Percentiles rank a stretch among this genome's conserved stretches.
Conservation (phyloP, 2,797 vertebrate species). For the Pangasius mekongensis region DNA sequence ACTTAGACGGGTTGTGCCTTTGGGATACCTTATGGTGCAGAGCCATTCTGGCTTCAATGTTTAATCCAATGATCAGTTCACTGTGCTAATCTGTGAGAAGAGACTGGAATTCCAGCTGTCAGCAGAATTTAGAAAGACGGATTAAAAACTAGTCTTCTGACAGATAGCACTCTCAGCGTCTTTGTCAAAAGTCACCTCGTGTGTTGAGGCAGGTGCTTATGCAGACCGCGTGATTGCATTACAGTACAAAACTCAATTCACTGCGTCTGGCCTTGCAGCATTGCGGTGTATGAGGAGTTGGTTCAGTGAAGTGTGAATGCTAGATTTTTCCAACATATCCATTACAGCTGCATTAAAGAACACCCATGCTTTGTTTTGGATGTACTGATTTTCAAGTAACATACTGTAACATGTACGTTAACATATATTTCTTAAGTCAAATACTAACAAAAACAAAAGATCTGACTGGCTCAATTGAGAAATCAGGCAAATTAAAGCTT, state of each 20-base stretch:
- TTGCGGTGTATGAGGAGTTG: not conserved
- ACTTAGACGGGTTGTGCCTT: not conserved
- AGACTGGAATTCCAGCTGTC: slow-evolving; percentile 34
- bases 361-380: not conserved
- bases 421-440: not conserved
- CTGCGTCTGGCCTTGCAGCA: not conserved
- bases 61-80: slow-evolving; percentile 49
- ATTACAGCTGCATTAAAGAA: not conserved
- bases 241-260: slow-evolving; percentile 6
- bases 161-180: not conserved
- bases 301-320: not conserved
- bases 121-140: slow-evolving; percentile 12
- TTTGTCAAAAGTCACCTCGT: not conserved
- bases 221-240: not conserved
- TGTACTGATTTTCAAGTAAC: not conserved
- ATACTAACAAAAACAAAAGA: not conserved
- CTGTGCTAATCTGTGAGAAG: slow-evolving; percentile 52
- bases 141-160: slow-evolving; percentile 29
- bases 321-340: not conserved
- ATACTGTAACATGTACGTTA: not conserved
- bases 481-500: not conserved
- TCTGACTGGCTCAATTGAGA: not conserved
- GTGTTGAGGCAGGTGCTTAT: slow-evolving; percentile 1
- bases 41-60: slow-evolving; percentile 5
- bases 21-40: not conserved